Evolutionary conservation across 2,113 vertebrate species (phyloP).

Genomic region (Phylloscopus whistleri): DNA sequence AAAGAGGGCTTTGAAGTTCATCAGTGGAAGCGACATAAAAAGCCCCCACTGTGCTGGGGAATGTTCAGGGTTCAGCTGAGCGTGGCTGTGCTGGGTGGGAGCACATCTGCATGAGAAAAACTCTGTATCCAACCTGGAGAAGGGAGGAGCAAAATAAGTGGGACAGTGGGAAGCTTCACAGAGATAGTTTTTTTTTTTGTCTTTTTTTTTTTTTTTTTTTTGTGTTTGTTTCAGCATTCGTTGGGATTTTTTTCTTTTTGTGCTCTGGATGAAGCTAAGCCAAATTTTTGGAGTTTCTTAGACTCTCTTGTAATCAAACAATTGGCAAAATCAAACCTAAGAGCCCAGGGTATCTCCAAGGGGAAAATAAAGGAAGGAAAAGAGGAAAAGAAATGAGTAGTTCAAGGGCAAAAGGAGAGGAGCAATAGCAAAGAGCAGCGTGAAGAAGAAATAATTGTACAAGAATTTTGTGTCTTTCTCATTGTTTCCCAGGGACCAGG

Average conservation of each 20-base stretch:
- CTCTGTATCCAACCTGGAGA: neutral
- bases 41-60: constrained; percentile 36
- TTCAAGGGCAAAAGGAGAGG: neutral
- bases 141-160: neutral
- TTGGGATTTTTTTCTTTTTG: too few relatives aligned
- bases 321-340: neutral
- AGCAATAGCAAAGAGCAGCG: neutral
- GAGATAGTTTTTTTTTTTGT: fast-evolving
- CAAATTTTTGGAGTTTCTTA: neutral
- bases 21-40: constrained; percentile 43
- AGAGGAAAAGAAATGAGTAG: neutral
- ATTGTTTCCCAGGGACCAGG: neutral
- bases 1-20: constrained; percentile 52
- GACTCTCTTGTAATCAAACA: neutral
- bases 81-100: neutral
- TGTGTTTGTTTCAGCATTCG: neutral
- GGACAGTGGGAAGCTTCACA: neutral
- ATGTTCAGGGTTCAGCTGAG: neutral
- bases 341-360: neutral
- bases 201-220: neutral
- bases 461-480: neutral
- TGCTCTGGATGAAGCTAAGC: neutral
- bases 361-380: neutral
- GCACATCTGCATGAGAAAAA: neutral
- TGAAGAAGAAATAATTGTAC: neutral